A percentile compares a stretch with the other conserved stretches of the same genome.
These are phyloP conservation scores for Callimorpha dominula DNA, from an alignment of 2,888 invertebrate genomes.

Conservation along the genomic window DNA sequence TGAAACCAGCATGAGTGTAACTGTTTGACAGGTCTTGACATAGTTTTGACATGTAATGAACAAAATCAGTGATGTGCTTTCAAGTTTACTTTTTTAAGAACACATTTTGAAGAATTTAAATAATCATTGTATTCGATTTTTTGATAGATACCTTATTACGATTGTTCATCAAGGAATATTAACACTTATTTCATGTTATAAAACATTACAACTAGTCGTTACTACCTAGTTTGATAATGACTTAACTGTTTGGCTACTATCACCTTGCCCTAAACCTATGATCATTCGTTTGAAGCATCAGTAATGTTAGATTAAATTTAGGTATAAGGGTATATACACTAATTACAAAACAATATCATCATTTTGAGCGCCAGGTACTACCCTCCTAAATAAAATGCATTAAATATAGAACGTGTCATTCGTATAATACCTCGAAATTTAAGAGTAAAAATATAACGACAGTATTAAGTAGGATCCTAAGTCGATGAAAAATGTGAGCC, in stretches of 20 bases:
- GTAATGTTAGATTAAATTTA: constrained; percentile 56
- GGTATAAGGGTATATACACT: constrained; percentile 75
- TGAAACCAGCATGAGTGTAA: constrained; percentile 35
- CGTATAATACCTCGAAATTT: constrained; percentile 37
- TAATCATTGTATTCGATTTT: not conserved
- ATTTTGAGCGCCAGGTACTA: constrained; percentile 70
- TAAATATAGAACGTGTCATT: constrained; percentile 27
- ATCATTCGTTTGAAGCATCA: constrained; percentile 75
- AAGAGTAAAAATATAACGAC: constrained; percentile 32
- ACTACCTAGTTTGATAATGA: constrained; percentile 68
- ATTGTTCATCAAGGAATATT: constrained; percentile 20
- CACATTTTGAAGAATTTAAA: not conserved
- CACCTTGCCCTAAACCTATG: constrained; percentile 83
- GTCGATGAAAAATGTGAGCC: not conserved
- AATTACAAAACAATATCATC: constrained; percentile 71
- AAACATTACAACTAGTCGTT: constrained; percentile 51
- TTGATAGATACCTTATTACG: not conserved
- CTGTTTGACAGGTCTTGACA: not conserved
- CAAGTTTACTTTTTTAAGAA: not conserved
- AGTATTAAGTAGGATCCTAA: constrained; percentile 21
- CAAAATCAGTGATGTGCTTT: not conserved
- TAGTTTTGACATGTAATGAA: not conserved
- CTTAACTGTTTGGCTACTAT: constrained; percentile 80
- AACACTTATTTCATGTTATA: constrained; percentile 44
- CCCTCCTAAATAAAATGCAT: constrained; percentile 46